phyloP scores from a whole-genome alignment of 1,140 invertebrate species.

The Neotoxoptera formosana region DNA sequence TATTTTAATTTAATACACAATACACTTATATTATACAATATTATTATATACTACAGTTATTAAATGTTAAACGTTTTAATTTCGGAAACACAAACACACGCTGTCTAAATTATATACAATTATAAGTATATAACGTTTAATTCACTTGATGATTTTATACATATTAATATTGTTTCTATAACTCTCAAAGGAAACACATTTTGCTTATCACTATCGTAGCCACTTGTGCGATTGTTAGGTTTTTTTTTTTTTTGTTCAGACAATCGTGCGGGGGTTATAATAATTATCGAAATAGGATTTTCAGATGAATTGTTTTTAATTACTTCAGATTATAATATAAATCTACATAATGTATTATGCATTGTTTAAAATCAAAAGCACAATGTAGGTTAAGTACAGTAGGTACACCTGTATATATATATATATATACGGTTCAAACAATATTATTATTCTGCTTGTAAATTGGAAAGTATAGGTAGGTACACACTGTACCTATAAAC shows the following conservation, averaged over 20 bases:
- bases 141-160: not conserved
- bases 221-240: not conserved
- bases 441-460: not conserved
- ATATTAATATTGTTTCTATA: not conserved
- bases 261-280: not conserved
- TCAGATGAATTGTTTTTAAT: slow-evolving; percentile 5
- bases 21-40: not conserved
- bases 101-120: not conserved
- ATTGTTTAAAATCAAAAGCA: slow-evolving; percentile 13
- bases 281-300: not conserved
- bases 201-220: not conserved
- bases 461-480: not conserved
- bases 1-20: not conserved
- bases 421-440: not conserved
- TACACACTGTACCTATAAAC: not conserved
- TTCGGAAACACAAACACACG: not conserved
- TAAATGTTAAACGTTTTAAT: slow-evolving; percentile 15
- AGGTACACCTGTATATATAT: too few species aligned
- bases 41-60: not conserved
- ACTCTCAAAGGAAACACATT: not conserved
- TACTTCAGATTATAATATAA: slow-evolving; percentile 11
- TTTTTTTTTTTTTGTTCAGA: not conserved
- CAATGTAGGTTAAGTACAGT: not conserved
- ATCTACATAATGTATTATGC: not conserved
- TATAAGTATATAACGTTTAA: not conserved